Base-by-base conservation (phyloP, 2,888 invertebrate genomes). In the Drosophila sordidapex region DNA sequence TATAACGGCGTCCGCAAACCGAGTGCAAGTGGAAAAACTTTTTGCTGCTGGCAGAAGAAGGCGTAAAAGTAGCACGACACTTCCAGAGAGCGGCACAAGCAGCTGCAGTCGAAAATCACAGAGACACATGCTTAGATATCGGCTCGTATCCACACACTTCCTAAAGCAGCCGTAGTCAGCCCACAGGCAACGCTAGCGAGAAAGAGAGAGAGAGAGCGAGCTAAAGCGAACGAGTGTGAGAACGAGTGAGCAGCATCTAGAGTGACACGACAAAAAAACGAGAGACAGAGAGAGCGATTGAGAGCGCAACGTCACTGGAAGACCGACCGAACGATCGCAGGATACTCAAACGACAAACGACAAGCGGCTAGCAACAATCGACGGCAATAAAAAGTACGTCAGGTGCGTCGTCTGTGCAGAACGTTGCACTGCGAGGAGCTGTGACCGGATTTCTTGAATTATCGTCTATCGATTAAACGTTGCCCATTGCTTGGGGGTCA, bases 91-190 rank as follows among this genome's bases (percentile, higher is more conserved):
- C 80, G 63, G 66, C 70, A 60, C 54, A 69, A 74, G 79, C 77
- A 83, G 87, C 71, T 77, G 77, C 71, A 86, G 75, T 79, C 87
- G 85, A 75, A 87, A 84, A 82, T 79, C 76, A 70, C 81, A 89
- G 80, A 82, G 82, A 91, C 92, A 92, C 91, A 97, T 97, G 97
- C 97, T 97, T 95, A 97, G 97, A 94, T 96, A 97, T 96, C 96
- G 97, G 94, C 95, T 97, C 92, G 97, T 97, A 86, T 97, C 97
- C 93, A 97, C 97, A 93, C 97, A 97, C 94, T 97, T 97, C 94
- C 94, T 97, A 94, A 97, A 97, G 94, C 97, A 97, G 94, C 97
- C 97, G 95, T 97, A 97, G 96, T 95, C 95, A 93, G 91, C 59
- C 62, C 70, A 79, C 59, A 73, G 69, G 64, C 57, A 65, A 66